Base-by-base conservation (phyloP, 2,888 invertebrate species). In the Julus scanicus region DNA sequence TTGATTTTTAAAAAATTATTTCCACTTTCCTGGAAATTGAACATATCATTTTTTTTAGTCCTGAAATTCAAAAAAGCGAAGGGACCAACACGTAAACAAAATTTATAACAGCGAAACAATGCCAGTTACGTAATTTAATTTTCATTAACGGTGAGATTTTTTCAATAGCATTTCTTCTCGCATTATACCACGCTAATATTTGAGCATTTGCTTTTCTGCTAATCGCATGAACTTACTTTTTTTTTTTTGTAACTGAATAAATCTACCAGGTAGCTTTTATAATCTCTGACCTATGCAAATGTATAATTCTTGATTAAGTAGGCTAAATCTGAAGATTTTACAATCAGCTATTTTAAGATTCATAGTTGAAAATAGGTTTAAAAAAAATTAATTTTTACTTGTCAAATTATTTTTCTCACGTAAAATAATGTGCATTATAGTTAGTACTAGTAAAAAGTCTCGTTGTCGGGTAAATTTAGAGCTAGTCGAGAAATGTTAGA, bases 241-340 rank as follows among this genome's bases (percentile, higher is more conserved):
- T 80, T 80, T 80, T 37, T 80, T 80, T 80, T 80, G 13, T 80
- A 80, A 9, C 9, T 37, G 80, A 80, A 80, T 80, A 1, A 5
- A 37, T 80, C 80, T 80, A 80, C 13, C 6, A 80, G 37, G 37
- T 80, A 80, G 80, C 80, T 80, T 80, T 80, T 80, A 29, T 80
- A 80, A 80, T 80, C 80, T 80, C 80, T 80, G 80, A 80, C 80
- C 80, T 80, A 80, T 80, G 80, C 80, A 80, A 80, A 80, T 80
- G 80, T 80, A 80, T 80, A 80, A 80, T 80, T 80, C 80, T 80
- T 37, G 80, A 80, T 80, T 80, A 80, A 80, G 29, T 80, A 80
- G 80, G 80, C 80, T 39, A 80, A 80, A 80, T 15, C 80, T 80
- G 80, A 80, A 80, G 80, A 80, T 80, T 80, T 80, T 80, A 80